Conservation (phyloP, 2,888 invertebrate species). For the Idaea straminata region DNA sequence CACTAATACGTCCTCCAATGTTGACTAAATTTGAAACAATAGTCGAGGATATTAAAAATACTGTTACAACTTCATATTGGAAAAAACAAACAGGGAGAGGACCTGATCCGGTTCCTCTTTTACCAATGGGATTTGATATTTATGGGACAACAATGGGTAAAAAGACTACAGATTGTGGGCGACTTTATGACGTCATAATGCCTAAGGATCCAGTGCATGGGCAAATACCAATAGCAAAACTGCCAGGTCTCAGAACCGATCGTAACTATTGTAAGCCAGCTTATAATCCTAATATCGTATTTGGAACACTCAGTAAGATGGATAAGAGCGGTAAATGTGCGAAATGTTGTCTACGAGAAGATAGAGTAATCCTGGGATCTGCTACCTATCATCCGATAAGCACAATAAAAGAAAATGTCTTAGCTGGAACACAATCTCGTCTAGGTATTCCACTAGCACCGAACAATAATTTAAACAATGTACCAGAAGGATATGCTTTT, state of each 20-base stretch:
- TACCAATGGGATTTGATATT: slow-evolving; percentile 36
- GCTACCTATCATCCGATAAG: slow-evolving; percentile 36
- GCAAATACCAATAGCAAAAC: slow-evolving; percentile 28
- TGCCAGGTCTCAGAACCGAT: slow-evolving; percentile 30
- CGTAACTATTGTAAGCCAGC: slow-evolving; percentile 45
- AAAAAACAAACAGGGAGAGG: slow-evolving; percentile 34
- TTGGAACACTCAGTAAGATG: slow-evolving; percentile 44
- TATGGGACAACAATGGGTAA: slow-evolving; percentile 33
- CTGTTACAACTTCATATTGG: slow-evolving; percentile 42
- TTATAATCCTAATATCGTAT: slow-evolving; percentile 51
- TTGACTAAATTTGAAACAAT: slow-evolving; percentile 42
- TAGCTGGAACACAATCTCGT: slow-evolving; percentile 31
- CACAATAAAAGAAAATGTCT: slow-evolving; percentile 48
- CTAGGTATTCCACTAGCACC: slow-evolving; percentile 53
- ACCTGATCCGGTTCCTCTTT: slow-evolving; percentile 34
- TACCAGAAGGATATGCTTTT: slow-evolving; percentile 60
- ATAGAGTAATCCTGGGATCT: slow-evolving; percentile 40
- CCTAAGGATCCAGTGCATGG: slow-evolving; percentile 33
- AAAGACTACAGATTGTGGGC: slow-evolving; percentile 22
- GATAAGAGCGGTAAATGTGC: slow-evolving; percentile 52
- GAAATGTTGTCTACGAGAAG: slow-evolving; percentile 47
- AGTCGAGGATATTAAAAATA: slow-evolving; percentile 38
- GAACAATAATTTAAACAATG: slow-evolving; percentile 56
- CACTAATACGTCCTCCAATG: slow-evolving; percentile 37
- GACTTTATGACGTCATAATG: slow-evolving; percentile 40